phyloP scores from a whole-genome alignment of 2,797 vertebrate species.

The Mormyrus hasselquistii region DNA sequence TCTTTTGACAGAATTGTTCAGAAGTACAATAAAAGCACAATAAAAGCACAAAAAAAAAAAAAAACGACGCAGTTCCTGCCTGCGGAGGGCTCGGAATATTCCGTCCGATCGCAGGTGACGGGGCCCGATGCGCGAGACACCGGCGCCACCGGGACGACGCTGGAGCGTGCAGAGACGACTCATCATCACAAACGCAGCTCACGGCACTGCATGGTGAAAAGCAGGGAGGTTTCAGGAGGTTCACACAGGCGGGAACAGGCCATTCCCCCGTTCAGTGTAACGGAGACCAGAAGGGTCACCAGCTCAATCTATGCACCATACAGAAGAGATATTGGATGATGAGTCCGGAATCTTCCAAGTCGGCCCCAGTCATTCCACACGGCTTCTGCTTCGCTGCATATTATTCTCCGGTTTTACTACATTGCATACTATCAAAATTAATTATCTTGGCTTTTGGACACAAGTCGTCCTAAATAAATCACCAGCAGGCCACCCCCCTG shows the following conservation, averaged over 20 bases:
- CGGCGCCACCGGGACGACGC: background rate
- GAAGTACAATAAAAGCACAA: background rate
- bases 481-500: background rate
- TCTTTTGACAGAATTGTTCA: background rate
- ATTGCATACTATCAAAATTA: background rate
- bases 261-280: background rate
- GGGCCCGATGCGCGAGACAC: background rate
- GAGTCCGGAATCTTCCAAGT: background rate
- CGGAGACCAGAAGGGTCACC: background rate
- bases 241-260: background rate
- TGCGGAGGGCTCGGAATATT: background rate
- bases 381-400: background rate
- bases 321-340: background rate
- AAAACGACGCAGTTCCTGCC: background rate
- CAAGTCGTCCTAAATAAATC: background rate
- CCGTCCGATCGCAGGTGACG: background rate
- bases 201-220: background rate
- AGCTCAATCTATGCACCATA: background rate
- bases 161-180: background rate
- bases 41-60: background rate
- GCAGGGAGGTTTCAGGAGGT: background rate
- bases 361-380: background rate
- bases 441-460: background rate
- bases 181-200: background rate
- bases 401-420: background rate